Conservation (phyloP, 1,140 invertebrate genomes). For the Cherax destructor region DNA sequence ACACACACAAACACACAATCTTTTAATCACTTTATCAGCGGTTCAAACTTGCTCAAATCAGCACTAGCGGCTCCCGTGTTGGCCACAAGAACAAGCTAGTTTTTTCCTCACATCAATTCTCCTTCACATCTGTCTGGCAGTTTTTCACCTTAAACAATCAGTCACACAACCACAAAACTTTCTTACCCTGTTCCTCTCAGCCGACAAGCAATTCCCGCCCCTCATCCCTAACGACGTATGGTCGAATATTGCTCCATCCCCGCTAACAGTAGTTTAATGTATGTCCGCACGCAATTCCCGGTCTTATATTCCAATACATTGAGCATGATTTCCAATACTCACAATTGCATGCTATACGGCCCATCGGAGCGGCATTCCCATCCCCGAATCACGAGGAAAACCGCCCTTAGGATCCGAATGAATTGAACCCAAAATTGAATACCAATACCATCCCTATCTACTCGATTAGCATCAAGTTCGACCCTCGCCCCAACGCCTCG, state of each 20-base stretch:
- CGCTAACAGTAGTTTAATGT: not conserved
- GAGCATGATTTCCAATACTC: constrained; percentile 14
- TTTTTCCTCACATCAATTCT: constrained; percentile 61
- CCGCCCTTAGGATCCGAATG: not conserved
- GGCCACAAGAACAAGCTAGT: constrained; percentile 9
- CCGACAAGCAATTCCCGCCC: not conserved
- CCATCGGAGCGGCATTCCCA: not conserved
- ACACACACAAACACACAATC: not conserved
- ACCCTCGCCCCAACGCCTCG: not conserved
- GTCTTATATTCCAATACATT: constrained; percentile 44
- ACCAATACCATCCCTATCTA: not conserved
- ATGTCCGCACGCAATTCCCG: constrained; percentile 39
- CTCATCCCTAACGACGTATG: not conserved
- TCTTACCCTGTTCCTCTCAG: not conserved
- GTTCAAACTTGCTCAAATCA: constrained; percentile 21
- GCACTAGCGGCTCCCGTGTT: constrained; percentile 32
- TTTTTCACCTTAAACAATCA: constrained; percentile 56
- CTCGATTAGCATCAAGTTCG: not conserved
- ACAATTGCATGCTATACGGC: not conserved
- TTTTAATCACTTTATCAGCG: constrained; percentile 47
- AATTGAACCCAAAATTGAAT: not conserved
- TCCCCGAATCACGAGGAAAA: not conserved
- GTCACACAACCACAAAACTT: constrained; percentile 61
- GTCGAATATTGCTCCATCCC: not conserved
- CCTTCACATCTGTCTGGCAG: constrained; percentile 61